Conservation (phyloP, 2,797 vertebrate genomes). For the Scarus forsteni region DNA sequence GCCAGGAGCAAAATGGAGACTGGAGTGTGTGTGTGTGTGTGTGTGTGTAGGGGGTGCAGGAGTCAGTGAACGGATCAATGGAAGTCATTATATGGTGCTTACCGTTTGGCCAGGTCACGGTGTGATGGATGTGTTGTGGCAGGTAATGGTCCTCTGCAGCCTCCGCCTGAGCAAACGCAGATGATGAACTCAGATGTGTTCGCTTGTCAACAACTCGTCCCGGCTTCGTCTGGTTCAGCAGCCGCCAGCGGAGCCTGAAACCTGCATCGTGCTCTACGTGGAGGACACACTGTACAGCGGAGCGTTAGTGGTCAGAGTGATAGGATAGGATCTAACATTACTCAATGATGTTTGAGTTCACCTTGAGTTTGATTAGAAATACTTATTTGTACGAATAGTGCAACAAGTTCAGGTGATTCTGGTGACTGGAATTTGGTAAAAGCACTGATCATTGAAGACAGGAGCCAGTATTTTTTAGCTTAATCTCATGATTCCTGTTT, state of each 20-base stretch:
- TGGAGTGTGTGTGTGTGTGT: constrained; percentile 7
- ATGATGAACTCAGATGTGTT: constrained; percentile 66
- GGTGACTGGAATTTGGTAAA: too few relatives aligned
- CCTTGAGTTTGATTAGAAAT: neutral
- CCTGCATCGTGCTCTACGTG: neutral
- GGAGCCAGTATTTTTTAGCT: too few relatives aligned
- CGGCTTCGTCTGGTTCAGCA: constrained; percentile 49
- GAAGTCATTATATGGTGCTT: constrained; percentile 71
- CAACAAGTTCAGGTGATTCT: neutral
- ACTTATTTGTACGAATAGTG: neutral
- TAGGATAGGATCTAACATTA: neutral
- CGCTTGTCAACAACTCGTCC: constrained; percentile 55
- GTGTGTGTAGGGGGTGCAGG: constrained; percentile 17
- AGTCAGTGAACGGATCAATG: constrained; percentile 68
- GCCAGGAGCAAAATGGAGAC: constrained; percentile 33
- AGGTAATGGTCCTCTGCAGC: constrained; percentile 58
- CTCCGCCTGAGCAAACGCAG: constrained; percentile 44
- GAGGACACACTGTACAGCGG: neutral
- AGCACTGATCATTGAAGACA: neutral
- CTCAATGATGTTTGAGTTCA: neutral
- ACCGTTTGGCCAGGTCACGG: constrained; percentile 61
- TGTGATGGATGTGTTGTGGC: constrained; percentile 66
- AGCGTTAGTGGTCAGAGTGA: neutral
- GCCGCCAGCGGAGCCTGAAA: constrained; percentile 31
- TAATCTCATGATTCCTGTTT: too few relatives aligned